Evolutionary conservation across 1,140 invertebrate genomes (phyloP).

Genomic region (Polypedilum vanderplanki): DNA sequence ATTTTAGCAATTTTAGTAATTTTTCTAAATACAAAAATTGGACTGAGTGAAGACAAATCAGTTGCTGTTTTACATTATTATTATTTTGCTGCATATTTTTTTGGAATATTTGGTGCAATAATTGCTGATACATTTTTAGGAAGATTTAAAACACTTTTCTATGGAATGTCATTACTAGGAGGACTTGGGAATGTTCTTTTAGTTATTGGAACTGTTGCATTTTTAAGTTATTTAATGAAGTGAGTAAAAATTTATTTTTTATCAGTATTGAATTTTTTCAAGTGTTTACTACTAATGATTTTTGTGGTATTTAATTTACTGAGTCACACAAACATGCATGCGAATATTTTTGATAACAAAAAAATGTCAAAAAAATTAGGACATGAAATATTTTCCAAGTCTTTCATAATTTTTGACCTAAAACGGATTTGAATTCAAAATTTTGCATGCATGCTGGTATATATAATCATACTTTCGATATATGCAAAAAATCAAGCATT

Average conservation of each 20-base stretch:
- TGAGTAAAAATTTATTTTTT: neutral
- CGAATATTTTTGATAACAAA: no score
- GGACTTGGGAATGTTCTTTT: neutral
- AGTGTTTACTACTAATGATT: no score
- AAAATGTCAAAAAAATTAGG: no score
- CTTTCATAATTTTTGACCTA: no score
- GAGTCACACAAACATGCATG: no score
- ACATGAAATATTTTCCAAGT: no score
- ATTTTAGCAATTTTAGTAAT: neutral
- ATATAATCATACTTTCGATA: no score
- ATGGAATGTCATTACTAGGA: neutral
- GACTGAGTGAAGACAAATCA: neutral
- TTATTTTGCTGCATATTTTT: neutral
- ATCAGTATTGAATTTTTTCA: no score
- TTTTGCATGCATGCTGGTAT: no score
- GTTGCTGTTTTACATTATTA: neutral
- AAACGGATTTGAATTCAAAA: no score
- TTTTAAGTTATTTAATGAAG: neutral
- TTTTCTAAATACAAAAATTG: neutral
- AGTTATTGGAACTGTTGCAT: neutral
- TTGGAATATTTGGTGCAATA: neutral
- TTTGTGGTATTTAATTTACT: no score
- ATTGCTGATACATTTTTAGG: neutral
- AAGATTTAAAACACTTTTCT: neutral
- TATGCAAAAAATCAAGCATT: no score